A percentile compares a stretch with the other conserved stretches of the same genome.
phyloP scores from a whole-genome alignment of 2,113 vertebrate genomes.

The Neogobius melanostomus region DNA sequence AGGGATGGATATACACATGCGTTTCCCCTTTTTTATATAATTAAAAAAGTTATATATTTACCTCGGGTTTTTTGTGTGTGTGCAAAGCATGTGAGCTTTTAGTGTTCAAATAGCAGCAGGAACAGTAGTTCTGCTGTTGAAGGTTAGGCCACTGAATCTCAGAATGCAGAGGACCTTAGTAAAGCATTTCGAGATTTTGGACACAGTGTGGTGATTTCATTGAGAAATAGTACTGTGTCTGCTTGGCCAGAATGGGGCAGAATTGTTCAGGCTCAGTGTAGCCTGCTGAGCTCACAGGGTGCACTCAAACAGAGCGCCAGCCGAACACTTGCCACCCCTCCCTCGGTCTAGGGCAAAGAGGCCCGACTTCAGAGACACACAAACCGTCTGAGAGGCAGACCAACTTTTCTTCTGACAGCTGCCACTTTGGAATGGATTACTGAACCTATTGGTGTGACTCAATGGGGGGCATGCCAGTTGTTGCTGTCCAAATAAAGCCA shows the following conservation, averaged over 20 bases:
- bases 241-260: constrained; percentile 59
- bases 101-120: constrained; percentile 8
- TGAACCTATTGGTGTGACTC: constrained; percentile 69
- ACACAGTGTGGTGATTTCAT: constrained; percentile 74
- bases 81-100: background rate
- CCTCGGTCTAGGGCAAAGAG: constrained; percentile 61
- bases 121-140: constrained; percentile 29
- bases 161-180: constrained; percentile 30
- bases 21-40: background rate
- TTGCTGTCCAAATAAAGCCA: constrained; percentile 68
- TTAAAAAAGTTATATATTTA: background rate
- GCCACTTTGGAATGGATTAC: constrained; percentile 78
- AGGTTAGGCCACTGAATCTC: constrained; percentile 53
- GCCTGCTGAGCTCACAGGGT: constrained; percentile 70
- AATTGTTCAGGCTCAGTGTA: constrained; percentile 74
- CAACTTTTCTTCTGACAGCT: constrained; percentile 79
- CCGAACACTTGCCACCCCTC: constrained; percentile 65
- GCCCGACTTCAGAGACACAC: constrained; percentile 65
- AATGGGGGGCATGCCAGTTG: constrained; percentile 64
- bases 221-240: constrained; percentile 55
- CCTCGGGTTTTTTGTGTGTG: background rate
- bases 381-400: constrained; percentile 65
- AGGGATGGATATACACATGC: background rate
- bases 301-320: constrained; percentile 64
- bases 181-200: constrained; percentile 56